Evolutionary conservation across 35 echinoderm and acorn worm species (phyloP).

Genomic region (Heliocidaris erythrogramma): DNA sequence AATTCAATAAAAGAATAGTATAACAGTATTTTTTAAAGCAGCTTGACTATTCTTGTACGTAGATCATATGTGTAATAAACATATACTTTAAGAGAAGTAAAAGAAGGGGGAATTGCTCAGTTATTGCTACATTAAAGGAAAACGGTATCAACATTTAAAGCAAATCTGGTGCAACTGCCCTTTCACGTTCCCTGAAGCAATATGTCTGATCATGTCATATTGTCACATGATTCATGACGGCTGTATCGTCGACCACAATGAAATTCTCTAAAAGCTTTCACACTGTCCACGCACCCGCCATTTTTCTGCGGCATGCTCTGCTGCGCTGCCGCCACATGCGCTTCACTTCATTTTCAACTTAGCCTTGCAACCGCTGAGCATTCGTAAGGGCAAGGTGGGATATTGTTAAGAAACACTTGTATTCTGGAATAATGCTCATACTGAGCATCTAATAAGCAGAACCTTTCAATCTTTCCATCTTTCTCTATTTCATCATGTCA

Average conservation of each 20-base stretch:
- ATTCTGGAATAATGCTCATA: background rate
- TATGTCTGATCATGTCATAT: slow-evolving; percentile 11
- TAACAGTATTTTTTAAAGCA: too few relatives aligned
- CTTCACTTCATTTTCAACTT: background rate
- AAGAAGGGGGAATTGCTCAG: background rate
- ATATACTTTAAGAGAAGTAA: background rate
- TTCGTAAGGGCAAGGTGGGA: background rate
- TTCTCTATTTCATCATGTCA: background rate
- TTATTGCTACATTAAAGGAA: background rate
- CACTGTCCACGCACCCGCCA: background rate
- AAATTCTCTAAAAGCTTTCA: slow-evolving; percentile 25
- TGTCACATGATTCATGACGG: slow-evolving; percentile 16
- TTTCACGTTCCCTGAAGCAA: background rate
- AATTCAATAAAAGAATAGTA: too few relatives aligned
- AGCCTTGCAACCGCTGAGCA: background rate
- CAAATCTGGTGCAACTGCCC: background rate
- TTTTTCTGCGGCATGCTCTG: background rate
- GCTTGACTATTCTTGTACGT: too few relatives aligned
- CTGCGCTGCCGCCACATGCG: background rate
- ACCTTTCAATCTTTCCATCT: background rate
- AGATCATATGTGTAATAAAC: background rate
- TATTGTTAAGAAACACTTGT: background rate
- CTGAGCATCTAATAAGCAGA: background rate
- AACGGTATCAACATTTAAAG: background rate
- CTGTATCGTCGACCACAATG: background rate